phyloP scores from a whole-genome alignment of 2,888 invertebrate genomes.

The Sarcophaga subvicina region DNA sequence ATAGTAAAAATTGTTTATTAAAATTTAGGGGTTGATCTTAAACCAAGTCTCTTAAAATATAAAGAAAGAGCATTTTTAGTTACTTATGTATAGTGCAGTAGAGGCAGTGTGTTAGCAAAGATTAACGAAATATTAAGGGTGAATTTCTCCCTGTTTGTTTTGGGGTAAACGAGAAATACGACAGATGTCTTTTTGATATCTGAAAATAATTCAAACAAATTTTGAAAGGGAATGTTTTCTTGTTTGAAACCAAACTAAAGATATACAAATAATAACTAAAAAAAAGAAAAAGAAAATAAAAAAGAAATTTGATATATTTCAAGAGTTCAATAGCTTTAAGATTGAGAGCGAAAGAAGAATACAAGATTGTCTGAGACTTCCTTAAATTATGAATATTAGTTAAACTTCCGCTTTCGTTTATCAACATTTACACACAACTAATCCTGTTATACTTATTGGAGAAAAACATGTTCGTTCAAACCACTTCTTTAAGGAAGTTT shows the following conservation, averaged over 20 bases:
- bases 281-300: neutral
- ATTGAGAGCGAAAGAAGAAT: neutral
- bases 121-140: slow-evolving; percentile 47
- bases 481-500: slow-evolving; percentile 61
- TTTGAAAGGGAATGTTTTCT: slow-evolving; percentile 36
- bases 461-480: neutral
- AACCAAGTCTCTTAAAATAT: neutral
- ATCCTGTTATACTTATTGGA: neutral
- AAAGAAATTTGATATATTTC: slow-evolving; percentile 60
- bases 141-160: slow-evolving; percentile 40
- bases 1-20: neutral
- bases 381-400: slow-evolving; percentile 61
- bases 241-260: neutral
- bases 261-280: slow-evolving; percentile 29
- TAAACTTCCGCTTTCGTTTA: slow-evolving; percentile 60
- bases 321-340: slow-evolving; percentile 52
- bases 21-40: slow-evolving; percentile 63
- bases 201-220: slow-evolving; percentile 62
- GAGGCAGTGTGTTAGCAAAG: neutral
- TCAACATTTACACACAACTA: neutral
- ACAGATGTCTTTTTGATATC: slow-evolving; percentile 65
- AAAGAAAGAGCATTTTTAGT: slow-evolving; percentile 47
- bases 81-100: neutral
- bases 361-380: neutral
- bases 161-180: slow-evolving; percentile 39